phyloP scores from a whole-genome alignment of 1,140 invertebrate species.

The Elymnias hypermnestra region DNA sequence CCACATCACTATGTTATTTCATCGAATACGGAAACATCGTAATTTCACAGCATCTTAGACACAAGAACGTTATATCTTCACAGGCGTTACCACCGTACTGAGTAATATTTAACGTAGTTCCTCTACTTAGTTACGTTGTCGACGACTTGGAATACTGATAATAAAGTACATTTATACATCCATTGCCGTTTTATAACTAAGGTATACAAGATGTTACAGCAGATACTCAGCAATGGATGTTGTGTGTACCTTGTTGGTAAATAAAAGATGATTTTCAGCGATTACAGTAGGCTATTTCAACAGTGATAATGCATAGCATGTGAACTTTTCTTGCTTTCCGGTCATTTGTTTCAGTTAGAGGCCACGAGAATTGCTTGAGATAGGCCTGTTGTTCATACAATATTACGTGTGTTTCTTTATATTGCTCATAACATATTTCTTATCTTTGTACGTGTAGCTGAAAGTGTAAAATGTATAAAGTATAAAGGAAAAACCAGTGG shows the following conservation, averaged over 20 bases:
- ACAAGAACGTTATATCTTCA: not conserved
- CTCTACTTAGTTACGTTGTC: not conserved
- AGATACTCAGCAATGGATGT: not conserved
- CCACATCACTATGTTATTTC: not conserved
- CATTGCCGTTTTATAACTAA: not conserved
- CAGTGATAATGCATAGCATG: conserved; percentile 4
- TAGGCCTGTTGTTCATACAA: conserved; percentile 1
- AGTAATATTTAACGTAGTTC: conserved; percentile 4
- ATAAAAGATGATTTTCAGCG: not conserved
- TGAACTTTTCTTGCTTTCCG: conserved; percentile 6
- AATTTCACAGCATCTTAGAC: not conserved
- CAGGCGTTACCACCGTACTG: conserved; percentile 1
- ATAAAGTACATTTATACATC: not conserved
- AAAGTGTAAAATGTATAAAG: no score
- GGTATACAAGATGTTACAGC: no score
- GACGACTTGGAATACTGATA: not conserved
- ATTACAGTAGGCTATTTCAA: not conserved
- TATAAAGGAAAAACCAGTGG: no score
- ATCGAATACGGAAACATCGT: conserved; percentile 1
- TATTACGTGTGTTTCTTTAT: not conserved
- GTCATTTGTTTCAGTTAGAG: conserved; percentile 7
- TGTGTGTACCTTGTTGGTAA: not conserved
- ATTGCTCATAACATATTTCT: not conserved
- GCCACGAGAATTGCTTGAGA: conserved; percentile 3
- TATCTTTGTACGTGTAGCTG: not conserved